phyloP scores from a whole-genome alignment of 2,113 vertebrate species.

The Rhinopithecus roxellana region DNA sequence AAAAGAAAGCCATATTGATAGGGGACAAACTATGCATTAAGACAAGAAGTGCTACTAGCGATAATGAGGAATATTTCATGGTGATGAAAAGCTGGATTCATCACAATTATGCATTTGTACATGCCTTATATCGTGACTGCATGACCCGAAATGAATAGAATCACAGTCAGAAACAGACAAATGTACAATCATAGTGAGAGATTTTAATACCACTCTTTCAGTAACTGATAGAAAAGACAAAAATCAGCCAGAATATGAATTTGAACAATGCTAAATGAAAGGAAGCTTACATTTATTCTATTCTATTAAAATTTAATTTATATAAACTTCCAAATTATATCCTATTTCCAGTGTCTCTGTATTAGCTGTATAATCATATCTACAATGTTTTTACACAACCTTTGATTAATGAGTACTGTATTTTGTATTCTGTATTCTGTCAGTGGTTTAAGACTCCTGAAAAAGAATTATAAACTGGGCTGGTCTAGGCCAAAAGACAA shows the following conservation, averaged over 20 bases:
- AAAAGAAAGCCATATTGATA: not conserved
- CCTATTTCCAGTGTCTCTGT: not conserved
- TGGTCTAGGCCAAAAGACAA: not conserved
- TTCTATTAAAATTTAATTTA: not conserved
- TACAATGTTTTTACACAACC: not conserved
- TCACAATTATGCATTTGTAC: not conserved
- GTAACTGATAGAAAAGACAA: not conserved
- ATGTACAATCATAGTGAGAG: not conserved
- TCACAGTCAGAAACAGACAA: not conserved
- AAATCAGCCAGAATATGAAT: not conserved
- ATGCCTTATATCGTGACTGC: not conserved
- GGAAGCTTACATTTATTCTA: not conserved
- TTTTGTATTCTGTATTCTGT: not conserved
- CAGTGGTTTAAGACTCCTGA: not conserved
- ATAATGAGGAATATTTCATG: not conserved
- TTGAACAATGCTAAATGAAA: not conserved
- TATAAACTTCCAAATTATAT: not conserved
- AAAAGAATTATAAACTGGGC: not conserved
- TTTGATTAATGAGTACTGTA: not conserved
- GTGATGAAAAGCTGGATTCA: not conserved
- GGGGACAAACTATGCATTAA: not conserved
- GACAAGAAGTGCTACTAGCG: not conserved
- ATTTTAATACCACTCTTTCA: not conserved
- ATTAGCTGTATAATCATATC: not conserved
- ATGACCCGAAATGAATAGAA: not conserved